phyloP scores from a whole-genome alignment of 2,113 vertebrate species.

The Podarcis raffonei region DNA sequence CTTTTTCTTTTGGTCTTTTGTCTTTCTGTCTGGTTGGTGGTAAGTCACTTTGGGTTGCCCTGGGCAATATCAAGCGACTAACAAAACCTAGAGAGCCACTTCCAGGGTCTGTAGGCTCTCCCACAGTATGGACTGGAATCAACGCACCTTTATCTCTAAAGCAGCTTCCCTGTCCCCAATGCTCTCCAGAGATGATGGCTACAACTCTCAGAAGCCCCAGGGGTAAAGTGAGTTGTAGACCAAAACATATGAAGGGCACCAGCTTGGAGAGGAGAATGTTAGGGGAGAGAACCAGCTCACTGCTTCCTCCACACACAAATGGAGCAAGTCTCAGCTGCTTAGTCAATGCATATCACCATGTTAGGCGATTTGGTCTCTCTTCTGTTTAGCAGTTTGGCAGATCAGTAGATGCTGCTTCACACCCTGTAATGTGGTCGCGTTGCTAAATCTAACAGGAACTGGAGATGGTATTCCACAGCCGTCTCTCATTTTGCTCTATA shows the following conservation, averaged over 20 bases:
- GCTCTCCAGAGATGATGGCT: neutral
- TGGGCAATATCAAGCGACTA: no score
- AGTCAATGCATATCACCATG: neutral
- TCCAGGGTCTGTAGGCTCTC: no score
- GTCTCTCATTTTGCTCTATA: slow-evolving; percentile 62
- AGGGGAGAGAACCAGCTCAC: neutral
- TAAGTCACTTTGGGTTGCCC: no score
- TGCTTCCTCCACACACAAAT: no score
- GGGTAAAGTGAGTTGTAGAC: no score
- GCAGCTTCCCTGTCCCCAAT: no score
- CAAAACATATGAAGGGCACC: neutral
- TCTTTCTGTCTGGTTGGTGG: no score
- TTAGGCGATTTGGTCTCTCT: slow-evolving; percentile 45
- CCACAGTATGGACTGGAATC: no score
- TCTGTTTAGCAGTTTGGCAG: slow-evolving; percentile 57
- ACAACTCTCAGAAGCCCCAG: neutral
- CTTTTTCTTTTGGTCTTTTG: no score
- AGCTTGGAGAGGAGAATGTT: neutral
- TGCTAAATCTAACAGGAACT: slow-evolving; percentile 37
- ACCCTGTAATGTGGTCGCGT: slow-evolving; percentile 53
- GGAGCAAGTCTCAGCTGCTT: neutral
- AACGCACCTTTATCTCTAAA: no score
- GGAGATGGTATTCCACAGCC: slow-evolving; percentile 29
- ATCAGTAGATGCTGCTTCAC: slow-evolving; percentile 49
- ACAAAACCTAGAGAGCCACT: no score